Percentiles rank a stretch among this genome's conserved stretches.
Evolutionary conservation across 2,797 vertebrate genomes (phyloP).

Genomic region (Otolemur crassicaudatus): DNA sequence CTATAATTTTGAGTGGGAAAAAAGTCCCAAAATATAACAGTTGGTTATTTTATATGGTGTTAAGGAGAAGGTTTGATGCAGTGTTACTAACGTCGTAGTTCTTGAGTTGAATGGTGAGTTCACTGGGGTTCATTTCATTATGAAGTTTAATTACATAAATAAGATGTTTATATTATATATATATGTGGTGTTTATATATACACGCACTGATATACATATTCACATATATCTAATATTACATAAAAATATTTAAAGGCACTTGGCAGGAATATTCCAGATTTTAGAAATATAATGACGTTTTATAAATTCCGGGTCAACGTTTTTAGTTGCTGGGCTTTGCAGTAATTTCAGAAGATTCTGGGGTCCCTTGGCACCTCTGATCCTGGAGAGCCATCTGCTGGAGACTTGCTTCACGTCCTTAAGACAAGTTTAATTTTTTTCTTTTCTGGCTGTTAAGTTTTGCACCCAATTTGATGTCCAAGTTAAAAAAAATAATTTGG

Average conservation of each 20-base stretch:
- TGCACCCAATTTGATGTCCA: neutral
- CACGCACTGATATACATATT: neutral
- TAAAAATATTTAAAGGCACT: neutral
- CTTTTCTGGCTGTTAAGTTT: neutral
- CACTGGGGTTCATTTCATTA: neutral
- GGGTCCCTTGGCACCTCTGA: neutral
- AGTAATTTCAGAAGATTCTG: neutral
- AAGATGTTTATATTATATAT: neutral
- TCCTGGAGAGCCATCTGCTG: conserved; percentile 69
- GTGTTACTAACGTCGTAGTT: neutral
- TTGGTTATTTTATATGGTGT: neutral
- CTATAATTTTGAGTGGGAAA: conserved; percentile 10
- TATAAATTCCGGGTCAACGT: neutral
- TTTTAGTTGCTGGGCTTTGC: neutral
- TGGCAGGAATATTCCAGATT: neutral
- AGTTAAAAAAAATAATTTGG: neutral
- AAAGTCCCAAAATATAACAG: neutral
- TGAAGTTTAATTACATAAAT: neutral
- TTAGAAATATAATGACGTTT: neutral
- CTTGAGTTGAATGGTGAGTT: conserved; percentile 1
- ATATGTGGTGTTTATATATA: neutral
- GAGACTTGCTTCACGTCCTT: neutral
- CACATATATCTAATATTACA: neutral
- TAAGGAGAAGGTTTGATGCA: neutral
- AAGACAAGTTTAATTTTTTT: neutral